Conservation (phyloP, 2,888 invertebrate genomes). For the Volucella inflata region DNA sequence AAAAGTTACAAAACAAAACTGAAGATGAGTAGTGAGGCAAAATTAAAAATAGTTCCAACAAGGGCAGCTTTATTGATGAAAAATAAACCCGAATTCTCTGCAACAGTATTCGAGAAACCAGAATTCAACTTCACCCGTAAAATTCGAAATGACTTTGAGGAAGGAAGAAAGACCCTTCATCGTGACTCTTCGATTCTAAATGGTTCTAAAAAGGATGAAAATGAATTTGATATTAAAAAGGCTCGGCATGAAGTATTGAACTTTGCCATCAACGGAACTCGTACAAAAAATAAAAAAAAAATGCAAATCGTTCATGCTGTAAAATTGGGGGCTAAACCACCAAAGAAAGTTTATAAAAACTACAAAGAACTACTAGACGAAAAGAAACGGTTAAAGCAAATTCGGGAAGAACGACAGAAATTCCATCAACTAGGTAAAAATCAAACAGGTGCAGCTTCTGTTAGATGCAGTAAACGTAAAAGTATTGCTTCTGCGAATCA, state of each 20-base stretch:
- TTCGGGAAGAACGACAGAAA: conserved; percentile 84
- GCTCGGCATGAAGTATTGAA: conserved; percentile 92
- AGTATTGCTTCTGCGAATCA: conserved; percentile 82
- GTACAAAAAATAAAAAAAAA: conserved; percentile 88
- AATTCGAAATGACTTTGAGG: not conserved
- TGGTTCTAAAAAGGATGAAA: conserved; percentile 57
- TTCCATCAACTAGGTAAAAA: conserved; percentile 86
- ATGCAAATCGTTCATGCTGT: conserved; percentile 91
- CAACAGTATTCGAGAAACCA: conserved; percentile 80
- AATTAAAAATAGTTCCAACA: conserved; percentile 81
- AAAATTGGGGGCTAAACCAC: conserved; percentile 93
- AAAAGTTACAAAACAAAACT: not conserved
- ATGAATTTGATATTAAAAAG: conserved; percentile 89
- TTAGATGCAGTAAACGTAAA: conserved; percentile 83
- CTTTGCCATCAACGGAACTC: conserved; percentile 91
- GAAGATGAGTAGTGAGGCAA: conserved; percentile 63
- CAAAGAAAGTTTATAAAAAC: conserved; percentile 88
- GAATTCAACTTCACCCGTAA: conserved; percentile 15
- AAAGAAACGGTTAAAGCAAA: conserved; percentile 85
- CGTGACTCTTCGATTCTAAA: not conserved
- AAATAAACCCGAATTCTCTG: conserved; percentile 78
- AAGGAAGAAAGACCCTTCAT: not conserved
- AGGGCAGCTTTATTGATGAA: conserved; percentile 80
- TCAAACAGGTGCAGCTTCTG: conserved; percentile 85
- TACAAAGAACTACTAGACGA: conserved; percentile 89